Evolutionary conservation across 1,140 invertebrate genomes (phyloP).

Genomic region (Caenorhabditis remanei): DNA sequence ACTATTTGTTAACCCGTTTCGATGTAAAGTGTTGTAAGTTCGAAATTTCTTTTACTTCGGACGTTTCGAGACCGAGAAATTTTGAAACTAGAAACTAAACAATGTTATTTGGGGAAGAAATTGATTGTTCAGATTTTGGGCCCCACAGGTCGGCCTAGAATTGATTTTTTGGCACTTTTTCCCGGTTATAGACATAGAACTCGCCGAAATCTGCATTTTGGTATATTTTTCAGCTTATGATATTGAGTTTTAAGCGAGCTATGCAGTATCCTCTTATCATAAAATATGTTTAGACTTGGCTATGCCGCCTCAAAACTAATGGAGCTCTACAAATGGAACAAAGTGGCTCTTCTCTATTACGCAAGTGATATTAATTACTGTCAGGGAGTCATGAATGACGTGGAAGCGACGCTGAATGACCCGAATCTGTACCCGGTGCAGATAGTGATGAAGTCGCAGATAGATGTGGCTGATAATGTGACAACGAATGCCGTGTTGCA

Average conservation of each 20-base stretch:
- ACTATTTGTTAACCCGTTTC: too few relatives aligned
- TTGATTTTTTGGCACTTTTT: too few relatives aligned
- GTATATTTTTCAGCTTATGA: not conserved
- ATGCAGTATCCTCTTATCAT: not conserved
- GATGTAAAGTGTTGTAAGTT: too few relatives aligned
- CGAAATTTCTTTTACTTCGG: too few relatives aligned
- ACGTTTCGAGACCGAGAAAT: too few relatives aligned
- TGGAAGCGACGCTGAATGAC: not conserved
- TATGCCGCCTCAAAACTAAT: not conserved
- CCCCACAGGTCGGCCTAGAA: too few relatives aligned
- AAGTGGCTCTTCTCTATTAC: slow-evolving; percentile 3
- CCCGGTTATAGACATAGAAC: too few relatives aligned
- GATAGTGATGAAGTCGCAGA: not conserved
- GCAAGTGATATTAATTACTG: not conserved
- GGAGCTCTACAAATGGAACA: slow-evolving; percentile 33
- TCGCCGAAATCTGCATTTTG: not conserved
- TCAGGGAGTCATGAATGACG: slow-evolving; percentile 20
- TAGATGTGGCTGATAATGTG: not conserved
- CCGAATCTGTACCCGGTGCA: not conserved
- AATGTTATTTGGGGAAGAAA: too few relatives aligned
- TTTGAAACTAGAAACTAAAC: too few relatives aligned
- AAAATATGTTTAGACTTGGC: not conserved
- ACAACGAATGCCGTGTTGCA: not conserved
- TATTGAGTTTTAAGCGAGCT: not conserved
- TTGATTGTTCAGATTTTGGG: too few relatives aligned